Base-by-base conservation (phyloP, 2,797 vertebrate species). In the Crenichthys baileyi region DNA sequence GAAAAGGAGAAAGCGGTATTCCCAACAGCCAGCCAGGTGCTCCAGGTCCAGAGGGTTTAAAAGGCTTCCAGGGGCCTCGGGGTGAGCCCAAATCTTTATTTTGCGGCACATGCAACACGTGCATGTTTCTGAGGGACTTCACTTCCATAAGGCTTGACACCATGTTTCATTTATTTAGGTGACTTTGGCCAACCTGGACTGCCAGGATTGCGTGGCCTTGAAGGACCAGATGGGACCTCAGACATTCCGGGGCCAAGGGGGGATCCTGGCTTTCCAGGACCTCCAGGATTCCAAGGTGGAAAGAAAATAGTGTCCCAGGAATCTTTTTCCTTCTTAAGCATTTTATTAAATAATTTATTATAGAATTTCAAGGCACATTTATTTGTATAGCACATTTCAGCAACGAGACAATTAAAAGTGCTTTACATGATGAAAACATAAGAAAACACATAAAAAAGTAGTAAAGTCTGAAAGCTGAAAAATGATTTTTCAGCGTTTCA, bases 1-100 rank as follows among this genome's bases (percentile, higher is more conserved):
- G 94, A 71, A 97, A 87, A 81, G 98, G 98, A 84, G 95, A 96
- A 29, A 81, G 58, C 0, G 98, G 98, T 86, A 91, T 95, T 44
- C 84, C 95, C 5, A 99, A 96, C 89, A 93, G 82, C 70, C 83
- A 94, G 48, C 75, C 83, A 61, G 98, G 98, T 50, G 39, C 90
- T 46, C 88, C 83, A 8, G 98, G 98, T 76, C 73, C 80, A 73
- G 70, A 67, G 0, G 98, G 98, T 70, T 90, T 87, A 18, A 97
- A 97, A 89, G 98, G 98, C 79, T 93, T 87, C 50, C 94, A 84
- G 78, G 98, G 98, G 79, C 86, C 93, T 77, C 78, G 73, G 95
- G 98, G 98, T 99, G 22, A 88, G 95, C 50, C 7, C 72, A 68
- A 22, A n/a, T 22, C 71, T 16, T 58, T 55, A 16, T 74, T 74